Conservation (phyloP, 2,888 invertebrate genomes). For the Calameuta pallipes region DNA sequence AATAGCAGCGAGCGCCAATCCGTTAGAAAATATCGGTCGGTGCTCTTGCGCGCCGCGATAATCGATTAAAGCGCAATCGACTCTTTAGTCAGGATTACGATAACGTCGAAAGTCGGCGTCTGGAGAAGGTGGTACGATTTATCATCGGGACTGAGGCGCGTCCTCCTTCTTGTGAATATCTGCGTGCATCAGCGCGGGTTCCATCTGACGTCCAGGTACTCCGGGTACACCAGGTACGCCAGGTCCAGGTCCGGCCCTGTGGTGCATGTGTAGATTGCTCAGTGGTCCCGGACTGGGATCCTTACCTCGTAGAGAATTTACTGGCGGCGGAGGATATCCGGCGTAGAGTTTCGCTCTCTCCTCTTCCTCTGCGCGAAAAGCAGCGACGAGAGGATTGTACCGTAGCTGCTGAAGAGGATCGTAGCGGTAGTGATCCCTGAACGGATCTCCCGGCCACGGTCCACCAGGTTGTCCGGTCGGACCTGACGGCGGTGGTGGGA, state of each 20-base stretch:
- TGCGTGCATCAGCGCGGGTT: conserved; percentile 55
- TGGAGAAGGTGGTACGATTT: conserved; percentile 37
- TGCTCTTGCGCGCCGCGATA: conserved; percentile 15
- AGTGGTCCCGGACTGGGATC: conserved; percentile 69
- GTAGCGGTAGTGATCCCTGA: conserved; percentile 75
- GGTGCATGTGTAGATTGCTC: conserved; percentile 69
- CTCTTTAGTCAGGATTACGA: background rate
- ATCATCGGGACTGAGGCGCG: conserved; percentile 70
- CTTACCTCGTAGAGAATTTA: conserved; percentile 68
- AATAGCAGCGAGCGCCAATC: conserved; percentile 36
- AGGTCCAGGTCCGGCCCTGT: conserved; percentile 69
- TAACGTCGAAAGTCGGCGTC: conserved; percentile 16
- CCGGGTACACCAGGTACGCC: conserved; percentile 64
- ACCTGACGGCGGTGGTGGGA: conserved; percentile 65
- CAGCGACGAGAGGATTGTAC: conserved; percentile 84
- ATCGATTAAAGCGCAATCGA: conserved; percentile 3
- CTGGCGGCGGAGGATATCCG: conserved; percentile 66
- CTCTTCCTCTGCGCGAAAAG: conserved; percentile 78
- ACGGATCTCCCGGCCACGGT: conserved; percentile 75
- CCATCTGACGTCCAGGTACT: conserved; percentile 44
- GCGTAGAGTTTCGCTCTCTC: conserved; percentile 78
- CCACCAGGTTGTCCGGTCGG: conserved; percentile 69
- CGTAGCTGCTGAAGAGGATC: conserved; percentile 76
- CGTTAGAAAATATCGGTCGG: conserved; percentile 38
- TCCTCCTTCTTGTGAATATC: conserved; percentile 72